Percentiles rank a stretch among this genome's conserved stretches.
Evolutionary conservation across 1,140 invertebrate species (phyloP).

Genomic region (Liolophura sinensis): DNA sequence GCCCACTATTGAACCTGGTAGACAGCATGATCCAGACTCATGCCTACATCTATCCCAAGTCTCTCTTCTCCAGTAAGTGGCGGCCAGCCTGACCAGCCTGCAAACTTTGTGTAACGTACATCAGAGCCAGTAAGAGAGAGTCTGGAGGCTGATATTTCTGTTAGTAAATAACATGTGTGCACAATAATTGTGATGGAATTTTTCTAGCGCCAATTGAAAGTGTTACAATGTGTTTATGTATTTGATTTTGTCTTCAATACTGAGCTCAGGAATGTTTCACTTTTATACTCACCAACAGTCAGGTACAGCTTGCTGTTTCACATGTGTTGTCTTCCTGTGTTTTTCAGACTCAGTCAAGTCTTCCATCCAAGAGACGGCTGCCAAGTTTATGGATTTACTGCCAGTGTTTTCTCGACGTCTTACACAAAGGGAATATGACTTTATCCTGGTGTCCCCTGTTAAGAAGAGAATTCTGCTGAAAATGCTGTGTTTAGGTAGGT

Average conservation of each 20-base stretch:
- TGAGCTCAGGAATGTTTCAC: background rate
- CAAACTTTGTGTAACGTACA: background rate
- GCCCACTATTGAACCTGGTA: slow-evolving; percentile 48
- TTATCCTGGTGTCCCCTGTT: slow-evolving; percentile 43
- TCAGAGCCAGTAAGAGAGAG: background rate
- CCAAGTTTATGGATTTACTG: slow-evolving; percentile 45
- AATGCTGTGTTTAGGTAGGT: slow-evolving; percentile 27
- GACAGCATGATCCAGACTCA: slow-evolving; percentile 52
- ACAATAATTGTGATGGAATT: too few relatives aligned
- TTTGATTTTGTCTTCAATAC: too few relatives aligned
- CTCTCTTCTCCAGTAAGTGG: slow-evolving; percentile 45
- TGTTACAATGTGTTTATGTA: too few relatives aligned
- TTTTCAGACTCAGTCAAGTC: slow-evolving; percentile 48
- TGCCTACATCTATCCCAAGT: slow-evolving; percentile 37
- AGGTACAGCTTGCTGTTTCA: background rate
- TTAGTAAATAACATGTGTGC: too few relatives aligned
- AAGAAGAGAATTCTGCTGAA: slow-evolving; percentile 51
- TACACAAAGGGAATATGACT: slow-evolving; percentile 52
- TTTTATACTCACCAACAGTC: background rate
- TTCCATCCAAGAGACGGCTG: slow-evolving; percentile 44
- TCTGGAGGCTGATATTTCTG: too few relatives aligned
- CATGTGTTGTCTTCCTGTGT: background rate
- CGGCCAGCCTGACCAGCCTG: background rate
- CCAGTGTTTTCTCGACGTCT: slow-evolving; percentile 47
- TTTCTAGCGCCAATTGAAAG: too few relatives aligned